phyloP scores from a whole-genome alignment of 2,797 vertebrate genomes.

The Ispidina lecontei region DNA sequence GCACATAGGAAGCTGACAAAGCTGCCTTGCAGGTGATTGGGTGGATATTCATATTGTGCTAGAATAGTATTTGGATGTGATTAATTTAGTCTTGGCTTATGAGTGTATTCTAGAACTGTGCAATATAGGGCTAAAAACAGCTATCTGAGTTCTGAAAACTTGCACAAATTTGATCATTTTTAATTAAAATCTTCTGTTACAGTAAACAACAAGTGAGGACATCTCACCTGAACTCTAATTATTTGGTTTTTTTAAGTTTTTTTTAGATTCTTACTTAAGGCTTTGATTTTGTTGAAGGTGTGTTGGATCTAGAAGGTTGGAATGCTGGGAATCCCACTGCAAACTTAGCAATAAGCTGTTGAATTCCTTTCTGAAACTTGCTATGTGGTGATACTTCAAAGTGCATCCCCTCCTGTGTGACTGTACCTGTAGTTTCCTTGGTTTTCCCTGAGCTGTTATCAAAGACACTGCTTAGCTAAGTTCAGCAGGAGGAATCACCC shows the following conservation, averaged over 20 bases:
- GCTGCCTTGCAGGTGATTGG: neutral
- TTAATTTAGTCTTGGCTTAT: neutral
- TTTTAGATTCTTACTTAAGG: neutral
- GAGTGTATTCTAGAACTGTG: neutral
- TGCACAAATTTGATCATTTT: neutral
- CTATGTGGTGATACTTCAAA: neutral
- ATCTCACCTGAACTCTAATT: neutral
- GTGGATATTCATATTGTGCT: neutral
- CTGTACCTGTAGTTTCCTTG: neutral
- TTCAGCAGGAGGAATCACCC: neutral
- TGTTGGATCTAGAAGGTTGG: neutral
- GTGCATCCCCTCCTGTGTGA: neutral
- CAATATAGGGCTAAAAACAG: neutral
- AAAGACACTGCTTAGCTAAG: neutral
- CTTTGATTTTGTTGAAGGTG: neutral
- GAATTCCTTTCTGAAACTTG: neutral
- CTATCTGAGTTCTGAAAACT: neutral
- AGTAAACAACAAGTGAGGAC: neutral
- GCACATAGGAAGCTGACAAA: neutral
- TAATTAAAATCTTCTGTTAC: neutral
- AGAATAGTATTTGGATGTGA: neutral
- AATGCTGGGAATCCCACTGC: neutral
- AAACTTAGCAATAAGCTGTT: neutral
- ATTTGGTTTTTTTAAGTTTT: neutral
- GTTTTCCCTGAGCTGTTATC: neutral